Evolutionary conservation across 2,113 vertebrate species (phyloP).

Genomic region (Tachysurus vachellii): DNA sequence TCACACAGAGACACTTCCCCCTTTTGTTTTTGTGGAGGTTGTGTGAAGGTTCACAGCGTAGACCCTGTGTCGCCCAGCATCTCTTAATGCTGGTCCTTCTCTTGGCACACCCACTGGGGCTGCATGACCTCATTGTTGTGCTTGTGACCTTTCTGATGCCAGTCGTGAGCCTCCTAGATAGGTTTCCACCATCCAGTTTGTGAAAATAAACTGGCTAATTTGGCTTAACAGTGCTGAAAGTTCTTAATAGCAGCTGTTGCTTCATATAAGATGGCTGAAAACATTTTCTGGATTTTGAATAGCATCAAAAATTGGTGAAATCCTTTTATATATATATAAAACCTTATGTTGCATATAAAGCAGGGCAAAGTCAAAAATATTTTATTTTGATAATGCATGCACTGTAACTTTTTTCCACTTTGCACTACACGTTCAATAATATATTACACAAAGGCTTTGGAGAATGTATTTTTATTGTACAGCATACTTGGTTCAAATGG

Average conservation of each 20-base stretch:
- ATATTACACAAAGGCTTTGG: not conserved
- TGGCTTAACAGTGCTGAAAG: not conserved
- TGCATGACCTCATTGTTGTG: constrained; percentile 29
- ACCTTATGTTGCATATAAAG: not conserved
- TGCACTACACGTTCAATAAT: not conserved
- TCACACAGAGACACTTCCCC: constrained; percentile 73
- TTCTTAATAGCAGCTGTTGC: not conserved
- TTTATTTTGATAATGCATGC: not conserved
- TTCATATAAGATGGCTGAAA: not conserved
- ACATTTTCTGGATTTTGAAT: not conserved
- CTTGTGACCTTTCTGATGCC: constrained; percentile 18
- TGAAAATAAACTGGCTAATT: not conserved
- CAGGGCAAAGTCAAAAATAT: not conserved
- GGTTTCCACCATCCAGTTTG: not conserved
- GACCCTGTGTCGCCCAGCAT: constrained; percentile 54
- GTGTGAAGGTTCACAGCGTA: constrained; percentile 52
- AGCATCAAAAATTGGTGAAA: not conserved
- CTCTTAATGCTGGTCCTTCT: constrained; percentile 38
- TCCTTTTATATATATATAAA: not conserved
- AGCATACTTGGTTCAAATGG: not conserved
- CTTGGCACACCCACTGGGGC: constrained; percentile 17
- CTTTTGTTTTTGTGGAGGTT: constrained; percentile 71
- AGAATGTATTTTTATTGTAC: not conserved
- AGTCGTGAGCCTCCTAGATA: not conserved
- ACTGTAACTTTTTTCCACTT: not conserved